These are phyloP conservation scores for Elysia chlorotica DNA, from an alignment of 1,140 invertebrate species.

Conservation along the genomic window DNA sequence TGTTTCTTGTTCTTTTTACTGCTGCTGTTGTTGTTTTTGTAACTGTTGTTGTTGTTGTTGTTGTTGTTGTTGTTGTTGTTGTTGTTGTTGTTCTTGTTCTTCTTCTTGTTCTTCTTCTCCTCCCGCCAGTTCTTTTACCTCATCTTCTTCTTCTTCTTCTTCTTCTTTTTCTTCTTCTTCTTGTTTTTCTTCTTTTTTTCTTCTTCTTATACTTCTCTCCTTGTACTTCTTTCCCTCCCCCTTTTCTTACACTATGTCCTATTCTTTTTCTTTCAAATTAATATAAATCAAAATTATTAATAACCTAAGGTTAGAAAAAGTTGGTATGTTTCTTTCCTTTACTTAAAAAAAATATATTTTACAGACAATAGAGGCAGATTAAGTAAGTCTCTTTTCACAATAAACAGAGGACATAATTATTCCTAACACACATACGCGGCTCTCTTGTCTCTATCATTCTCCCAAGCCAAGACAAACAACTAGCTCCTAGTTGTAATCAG, in stretches of 20 bases:
- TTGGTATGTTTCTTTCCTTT: no score
- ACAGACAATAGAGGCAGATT: no score
- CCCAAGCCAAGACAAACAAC: no score
- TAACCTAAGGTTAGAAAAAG: no score
- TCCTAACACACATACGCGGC: no score
- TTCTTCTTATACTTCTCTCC: not conserved
- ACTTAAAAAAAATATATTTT: no score
- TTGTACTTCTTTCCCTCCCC: not conserved
- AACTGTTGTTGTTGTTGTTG: not conserved
- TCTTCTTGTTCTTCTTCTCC: not conserved
- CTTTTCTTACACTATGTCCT: not conserved
- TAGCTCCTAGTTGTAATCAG: no score
- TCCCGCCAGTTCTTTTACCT: not conserved
- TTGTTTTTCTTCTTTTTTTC: not conserved
- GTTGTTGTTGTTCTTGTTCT: not conserved
- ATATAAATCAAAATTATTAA: no score
- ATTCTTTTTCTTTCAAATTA: not conserved
- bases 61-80: not conserved
- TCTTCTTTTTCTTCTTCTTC: not conserved
- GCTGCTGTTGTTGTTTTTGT: not conserved
- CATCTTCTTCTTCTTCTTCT: not conserved
- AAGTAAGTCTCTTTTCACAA: no score
- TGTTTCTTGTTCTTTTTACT: not conserved
- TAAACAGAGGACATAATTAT: no score
- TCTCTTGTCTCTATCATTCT: no score